A percentile compares a stretch with the other conserved stretches of the same genome.
These are phyloP conservation scores for Misgurnus mizolepis DNA, from an alignment of 2,113 vertebrate genomes.

Conservation along the genomic window DNA sequence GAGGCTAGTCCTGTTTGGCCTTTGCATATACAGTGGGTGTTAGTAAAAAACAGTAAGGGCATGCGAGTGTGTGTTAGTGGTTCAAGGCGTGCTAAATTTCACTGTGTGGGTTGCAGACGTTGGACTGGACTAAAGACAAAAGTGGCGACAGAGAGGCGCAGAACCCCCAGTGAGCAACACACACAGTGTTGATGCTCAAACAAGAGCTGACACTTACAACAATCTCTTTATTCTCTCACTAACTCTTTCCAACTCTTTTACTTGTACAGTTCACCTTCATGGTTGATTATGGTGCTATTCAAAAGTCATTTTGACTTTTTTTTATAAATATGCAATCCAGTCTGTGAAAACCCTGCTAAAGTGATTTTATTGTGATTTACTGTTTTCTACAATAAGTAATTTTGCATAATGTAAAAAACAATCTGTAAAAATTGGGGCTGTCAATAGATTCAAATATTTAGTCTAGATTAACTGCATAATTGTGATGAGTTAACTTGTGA, in stretches of 20 bases:
- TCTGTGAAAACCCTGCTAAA: too few species aligned
- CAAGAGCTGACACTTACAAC: slow-evolving; percentile 22
- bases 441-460: too few species aligned
- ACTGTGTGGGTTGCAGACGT: slow-evolving; percentile 46
- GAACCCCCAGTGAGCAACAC: slow-evolving; percentile 39
- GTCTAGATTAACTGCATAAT: too few species aligned
- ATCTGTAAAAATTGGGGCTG: too few species aligned
- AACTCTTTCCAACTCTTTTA: slow-evolving; percentile 8
- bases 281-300: background rate
- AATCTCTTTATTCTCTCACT: slow-evolving; percentile 12
- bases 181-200: slow-evolving; percentile 44
- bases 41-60: background rate
- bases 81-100: slow-evolving; percentile 44
- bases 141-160: slow-evolving; percentile 33
- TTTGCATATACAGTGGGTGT: slow-evolving; percentile 1
- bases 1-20: slow-evolving; percentile 16
- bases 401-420: too few species aligned
- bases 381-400: too few species aligned
- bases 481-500: too few species aligned
- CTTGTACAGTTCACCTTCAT: background rate
- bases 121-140: slow-evolving; percentile 45
- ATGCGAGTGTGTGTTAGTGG: slow-evolving; percentile 14
- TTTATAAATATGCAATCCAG: too few species aligned
- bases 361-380: too few species aligned
- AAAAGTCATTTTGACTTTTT: background rate